phyloP scores from a whole-genome alignment of 2,888 invertebrate genomes.

The Acanthacorydalis orientalis region DNA sequence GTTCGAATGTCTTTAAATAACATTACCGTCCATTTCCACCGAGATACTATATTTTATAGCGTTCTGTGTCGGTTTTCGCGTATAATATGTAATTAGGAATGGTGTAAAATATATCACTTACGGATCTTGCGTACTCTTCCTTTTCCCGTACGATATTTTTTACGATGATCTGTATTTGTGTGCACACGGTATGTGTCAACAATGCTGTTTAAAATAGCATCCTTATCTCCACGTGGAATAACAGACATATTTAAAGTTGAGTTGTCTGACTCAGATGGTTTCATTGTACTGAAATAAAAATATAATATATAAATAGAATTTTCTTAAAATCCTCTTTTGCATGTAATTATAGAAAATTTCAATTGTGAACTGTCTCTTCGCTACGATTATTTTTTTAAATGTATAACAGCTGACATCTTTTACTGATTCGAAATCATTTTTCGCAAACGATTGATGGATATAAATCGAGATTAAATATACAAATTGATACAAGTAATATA shows the following conservation, averaged over 20 bases:
- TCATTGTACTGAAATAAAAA: background rate
- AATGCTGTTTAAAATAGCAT: constrained; percentile 53
- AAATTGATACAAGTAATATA: too few relatives aligned
- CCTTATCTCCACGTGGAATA: constrained; percentile 37
- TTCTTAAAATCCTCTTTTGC: too few relatives aligned
- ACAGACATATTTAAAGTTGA: constrained; percentile 2
- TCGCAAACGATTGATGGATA: too few relatives aligned
- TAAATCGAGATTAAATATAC: too few relatives aligned
- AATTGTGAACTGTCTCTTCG: too few relatives aligned
- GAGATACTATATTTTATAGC: background rate
- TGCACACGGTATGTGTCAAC: constrained; percentile 44
- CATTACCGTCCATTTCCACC: background rate
- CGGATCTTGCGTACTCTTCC: constrained; percentile 25
- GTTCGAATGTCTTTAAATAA: too few relatives aligned
- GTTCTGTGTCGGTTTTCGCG: background rate
- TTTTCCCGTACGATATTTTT: constrained; percentile 23
- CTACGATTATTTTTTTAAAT: too few relatives aligned
- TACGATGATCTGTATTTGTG: constrained; percentile 22
- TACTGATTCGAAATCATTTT: too few relatives aligned
- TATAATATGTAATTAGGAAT: background rate
- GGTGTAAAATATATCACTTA: constrained; percentile 17
- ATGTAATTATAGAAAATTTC: too few relatives aligned
- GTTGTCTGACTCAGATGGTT: background rate
- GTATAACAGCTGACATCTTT: too few relatives aligned
- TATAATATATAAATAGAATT: too few relatives aligned